Conservation (phyloP, 2,113 vertebrate species). For the Ginglymostoma cirratum region DNA sequence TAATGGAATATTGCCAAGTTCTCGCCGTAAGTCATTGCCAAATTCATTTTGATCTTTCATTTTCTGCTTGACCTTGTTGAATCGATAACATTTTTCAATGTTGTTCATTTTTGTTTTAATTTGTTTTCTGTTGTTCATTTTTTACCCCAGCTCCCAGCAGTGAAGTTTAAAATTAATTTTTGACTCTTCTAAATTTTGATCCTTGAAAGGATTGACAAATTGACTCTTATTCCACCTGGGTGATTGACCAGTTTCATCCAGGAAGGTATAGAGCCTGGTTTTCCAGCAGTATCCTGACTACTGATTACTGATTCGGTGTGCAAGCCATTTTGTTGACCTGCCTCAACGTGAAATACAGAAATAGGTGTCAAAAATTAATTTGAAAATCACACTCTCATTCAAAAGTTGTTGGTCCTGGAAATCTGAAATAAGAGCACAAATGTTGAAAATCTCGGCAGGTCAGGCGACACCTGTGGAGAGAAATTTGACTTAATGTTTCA, state of each 20-base stretch:
- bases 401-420: no score
- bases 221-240: background rate
- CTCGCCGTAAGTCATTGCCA: background rate
- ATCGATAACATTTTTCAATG: conserved; percentile 17
- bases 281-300: background rate
- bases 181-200: conserved; percentile 6
- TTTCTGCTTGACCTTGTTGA: conserved; percentile 23
- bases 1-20: background rate
- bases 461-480: no score
- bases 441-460: no score
- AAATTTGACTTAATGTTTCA: no score
- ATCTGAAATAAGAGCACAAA: no score
- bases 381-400: background rate
- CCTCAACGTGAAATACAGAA: background rate
- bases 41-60: conserved; percentile 19
- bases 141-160: background rate
- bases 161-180: conserved; percentile 1
- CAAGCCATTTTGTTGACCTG: no score
- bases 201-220: background rate
- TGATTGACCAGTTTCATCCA: background rate
- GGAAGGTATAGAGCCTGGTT: background rate
- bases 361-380: background rate
- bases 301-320: background rate
- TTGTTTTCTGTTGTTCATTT: conserved; percentile 9
- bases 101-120: conserved; percentile 17